A percentile compares a stretch with the other conserved stretches of the same genome.
Conservation (phyloP, 2,888 invertebrate species). For the Pandemis cinnamomeana region DNA sequence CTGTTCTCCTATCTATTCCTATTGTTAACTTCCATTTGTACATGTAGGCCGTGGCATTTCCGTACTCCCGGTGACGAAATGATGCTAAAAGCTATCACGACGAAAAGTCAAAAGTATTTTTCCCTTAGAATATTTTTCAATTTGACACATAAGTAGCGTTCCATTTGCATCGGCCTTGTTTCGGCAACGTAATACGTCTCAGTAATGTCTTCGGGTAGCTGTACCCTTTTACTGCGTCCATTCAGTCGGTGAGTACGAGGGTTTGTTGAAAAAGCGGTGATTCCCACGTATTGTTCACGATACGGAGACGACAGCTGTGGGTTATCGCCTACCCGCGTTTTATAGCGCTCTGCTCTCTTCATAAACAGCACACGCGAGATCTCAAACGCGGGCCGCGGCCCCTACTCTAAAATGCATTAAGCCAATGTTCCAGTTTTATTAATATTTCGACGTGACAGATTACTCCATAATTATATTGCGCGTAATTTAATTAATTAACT, state of each 20-base stretch:
- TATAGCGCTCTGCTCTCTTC: conserved; percentile 59
- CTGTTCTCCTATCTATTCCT: too few species aligned
- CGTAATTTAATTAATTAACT: not conserved
- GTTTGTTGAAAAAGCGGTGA: conserved; percentile 47
- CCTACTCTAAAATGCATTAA: conserved; percentile 38
- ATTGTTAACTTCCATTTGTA: too few species aligned
- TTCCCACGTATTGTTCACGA: conserved; percentile 48
- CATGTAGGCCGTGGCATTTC: too few species aligned
- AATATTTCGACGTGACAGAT: conserved; percentile 8
- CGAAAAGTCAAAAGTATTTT: not conserved
- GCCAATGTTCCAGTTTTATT: conserved; percentile 15
- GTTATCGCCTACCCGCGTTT: conserved; percentile 58
- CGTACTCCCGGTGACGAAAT: not conserved
- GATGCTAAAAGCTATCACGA: not conserved
- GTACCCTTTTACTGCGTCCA: conserved; percentile 41
- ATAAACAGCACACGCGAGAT: conserved; percentile 55
- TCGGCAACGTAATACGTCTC: conserved; percentile 31
- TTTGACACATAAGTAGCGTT: conserved; percentile 1
- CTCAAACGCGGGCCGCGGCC: conserved; percentile 35
- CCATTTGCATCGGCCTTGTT: conserved; percentile 33
- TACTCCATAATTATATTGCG: conserved; percentile 7
- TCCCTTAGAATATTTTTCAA: not conserved
- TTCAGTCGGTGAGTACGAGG: conserved; percentile 41
- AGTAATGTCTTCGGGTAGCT: conserved; percentile 40
- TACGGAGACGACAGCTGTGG: conserved; percentile 58